phyloP scores from a whole-genome alignment of 2,888 invertebrate species.

The Andrena fulva region DNA sequence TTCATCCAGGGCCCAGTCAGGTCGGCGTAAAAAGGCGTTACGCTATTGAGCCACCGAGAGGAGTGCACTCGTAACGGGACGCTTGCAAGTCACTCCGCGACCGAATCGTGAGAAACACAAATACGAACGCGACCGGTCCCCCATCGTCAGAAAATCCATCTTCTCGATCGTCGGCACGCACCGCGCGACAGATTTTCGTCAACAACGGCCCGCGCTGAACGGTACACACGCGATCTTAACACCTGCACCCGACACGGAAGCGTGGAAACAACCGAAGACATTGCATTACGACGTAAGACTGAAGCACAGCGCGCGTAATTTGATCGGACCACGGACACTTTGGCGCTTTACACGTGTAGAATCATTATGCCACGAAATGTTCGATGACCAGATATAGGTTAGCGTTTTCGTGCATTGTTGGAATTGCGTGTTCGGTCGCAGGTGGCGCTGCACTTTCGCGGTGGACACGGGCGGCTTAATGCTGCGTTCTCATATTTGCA shows the following conservation, averaged over 20 bases:
- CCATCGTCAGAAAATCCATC: slow-evolving; percentile 22
- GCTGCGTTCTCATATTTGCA: not conserved
- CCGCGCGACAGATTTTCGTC: not conserved
- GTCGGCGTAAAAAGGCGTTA: slow-evolving; percentile 65
- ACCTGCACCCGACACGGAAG: not conserved
- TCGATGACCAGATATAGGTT: not conserved
- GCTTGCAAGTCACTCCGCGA: slow-evolving; percentile 82
- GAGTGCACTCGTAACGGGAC: slow-evolving; percentile 76
- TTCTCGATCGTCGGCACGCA: not conserved
- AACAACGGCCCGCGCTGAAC: not conserved
- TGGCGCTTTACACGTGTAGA: not conserved
- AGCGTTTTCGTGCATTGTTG: not conserved
- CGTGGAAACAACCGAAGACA: not conserved
- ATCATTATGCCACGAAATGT: not conserved
- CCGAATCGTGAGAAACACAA: slow-evolving; percentile 84
- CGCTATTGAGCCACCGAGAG: slow-evolving; percentile 71
- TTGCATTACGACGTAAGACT: too few relatives aligned
- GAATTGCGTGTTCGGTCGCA: not conserved
- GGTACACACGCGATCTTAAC: not conserved
- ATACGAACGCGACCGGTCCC: slow-evolving; percentile 68
- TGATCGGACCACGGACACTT: not conserved
- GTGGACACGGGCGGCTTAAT: not conserved
- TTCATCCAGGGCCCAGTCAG: slow-evolving; percentile 55
- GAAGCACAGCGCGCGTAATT: not conserved
- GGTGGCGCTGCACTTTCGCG: not conserved